Evolutionary conservation across 1,140 invertebrate genomes (phyloP).

Genomic region (Solenopsis invicta): DNA sequence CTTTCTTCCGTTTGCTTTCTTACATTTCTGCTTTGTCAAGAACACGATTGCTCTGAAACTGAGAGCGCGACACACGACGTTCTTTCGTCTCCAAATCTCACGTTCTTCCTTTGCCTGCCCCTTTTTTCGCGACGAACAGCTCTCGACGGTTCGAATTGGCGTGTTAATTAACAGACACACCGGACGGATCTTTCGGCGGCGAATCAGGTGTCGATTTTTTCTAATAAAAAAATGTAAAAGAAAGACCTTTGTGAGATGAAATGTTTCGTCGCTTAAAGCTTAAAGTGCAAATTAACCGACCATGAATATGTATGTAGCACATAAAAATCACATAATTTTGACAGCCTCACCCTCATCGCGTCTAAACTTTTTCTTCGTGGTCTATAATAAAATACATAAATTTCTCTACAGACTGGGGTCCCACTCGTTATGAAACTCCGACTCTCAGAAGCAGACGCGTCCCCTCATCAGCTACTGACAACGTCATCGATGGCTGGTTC

Average conservation of each 20-base stretch:
- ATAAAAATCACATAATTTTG: conserved; percentile 29
- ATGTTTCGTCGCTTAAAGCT: neutral
- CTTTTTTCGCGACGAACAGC: neutral
- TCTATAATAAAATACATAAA: conserved; percentile 34
- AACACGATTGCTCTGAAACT: conserved; percentile 65
- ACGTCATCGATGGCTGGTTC: conserved; percentile 1
- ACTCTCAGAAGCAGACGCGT: neutral
- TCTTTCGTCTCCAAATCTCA: conserved; percentile 53
- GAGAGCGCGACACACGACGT: conserved; percentile 43
- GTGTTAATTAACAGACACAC: conserved; percentile 42
- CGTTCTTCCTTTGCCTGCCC: conserved; percentile 29
- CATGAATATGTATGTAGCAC: neutral
- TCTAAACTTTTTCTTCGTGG: conserved; percentile 10
- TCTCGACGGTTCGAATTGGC: conserved; percentile 17
- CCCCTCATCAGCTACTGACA: neutral
- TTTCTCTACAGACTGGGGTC: neutral
- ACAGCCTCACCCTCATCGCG: neutral
- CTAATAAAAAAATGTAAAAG: neutral
- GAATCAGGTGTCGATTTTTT: neutral
- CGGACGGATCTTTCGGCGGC: neutral
- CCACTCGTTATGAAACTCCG: conserved; percentile 19
- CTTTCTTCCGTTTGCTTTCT: conserved; percentile 35
- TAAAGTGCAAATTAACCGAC: neutral
- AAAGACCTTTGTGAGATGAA: neutral
- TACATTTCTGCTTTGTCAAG: conserved; percentile 62